These are phyloP conservation scores for Xestia ashworthii DNA, from an alignment of 2,888 invertebrate species.

Conservation along the genomic window DNA sequence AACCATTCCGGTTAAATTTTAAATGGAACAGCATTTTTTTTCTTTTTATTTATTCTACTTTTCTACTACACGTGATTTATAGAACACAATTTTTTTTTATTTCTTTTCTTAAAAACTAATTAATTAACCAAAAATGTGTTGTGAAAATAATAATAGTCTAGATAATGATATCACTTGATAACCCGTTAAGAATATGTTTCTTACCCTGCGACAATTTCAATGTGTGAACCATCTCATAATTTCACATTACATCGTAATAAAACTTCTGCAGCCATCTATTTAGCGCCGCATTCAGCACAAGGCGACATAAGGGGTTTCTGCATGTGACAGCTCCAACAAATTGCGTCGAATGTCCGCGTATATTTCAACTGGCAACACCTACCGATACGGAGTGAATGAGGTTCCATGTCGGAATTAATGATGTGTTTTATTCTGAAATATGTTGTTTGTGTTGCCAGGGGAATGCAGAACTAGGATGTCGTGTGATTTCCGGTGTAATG, in stretches of 20 bases:
- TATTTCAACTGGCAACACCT: conserved; percentile 52
- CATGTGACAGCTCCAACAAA: conserved; percentile 67
- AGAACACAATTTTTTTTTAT: not conserved
- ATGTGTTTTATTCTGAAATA: conserved; percentile 35
- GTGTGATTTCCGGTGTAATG: not conserved
- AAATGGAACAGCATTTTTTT: no score
- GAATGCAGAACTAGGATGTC: not conserved
- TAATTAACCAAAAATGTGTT: not conserved
- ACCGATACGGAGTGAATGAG: conserved; percentile 45
- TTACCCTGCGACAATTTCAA: not conserved
- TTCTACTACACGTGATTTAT: no score
- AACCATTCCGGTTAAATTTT: no score
- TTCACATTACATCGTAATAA: conserved; percentile 7
- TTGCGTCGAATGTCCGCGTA: conserved; percentile 57
- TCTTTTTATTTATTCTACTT: no score
- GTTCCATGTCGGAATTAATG: conserved; percentile 39
- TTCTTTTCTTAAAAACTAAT: not conserved
- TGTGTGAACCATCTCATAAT: not conserved
- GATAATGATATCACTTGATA: not conserved
- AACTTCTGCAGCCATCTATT: conserved; percentile 44
- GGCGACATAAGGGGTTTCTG: conserved; percentile 61
- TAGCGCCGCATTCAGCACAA: conserved; percentile 18
- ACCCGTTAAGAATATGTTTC: not conserved
- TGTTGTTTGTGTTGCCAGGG: conserved; percentile 23
- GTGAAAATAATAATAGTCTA: not conserved